phyloP scores from a whole-genome alignment of 2,113 vertebrate species.

The Clarias magur region DNA sequence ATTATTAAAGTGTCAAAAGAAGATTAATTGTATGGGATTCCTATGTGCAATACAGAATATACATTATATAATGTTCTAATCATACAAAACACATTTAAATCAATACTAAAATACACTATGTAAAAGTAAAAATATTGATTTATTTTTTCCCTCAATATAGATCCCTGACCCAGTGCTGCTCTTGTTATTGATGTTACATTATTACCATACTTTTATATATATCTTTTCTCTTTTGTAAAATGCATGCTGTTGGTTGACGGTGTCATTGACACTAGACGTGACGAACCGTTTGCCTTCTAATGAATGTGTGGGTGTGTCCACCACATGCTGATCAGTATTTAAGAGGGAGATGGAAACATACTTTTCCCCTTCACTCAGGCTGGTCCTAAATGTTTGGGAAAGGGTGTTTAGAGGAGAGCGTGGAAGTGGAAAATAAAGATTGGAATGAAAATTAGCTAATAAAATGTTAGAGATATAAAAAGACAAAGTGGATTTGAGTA shows the following conservation, averaged over 20 bases:
- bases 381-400: constrained; percentile 78
- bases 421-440: constrained; percentile 45
- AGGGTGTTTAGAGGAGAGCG: constrained; percentile 25
- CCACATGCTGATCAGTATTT: constrained; percentile 79
- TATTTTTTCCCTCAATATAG: constrained; percentile 73
- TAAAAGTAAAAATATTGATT: constrained; percentile 75
- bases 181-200: constrained; percentile 74
- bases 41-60: constrained; percentile 91
- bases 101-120: constrained; percentile 66
- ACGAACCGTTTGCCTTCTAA: constrained; percentile 71
- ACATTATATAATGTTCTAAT: constrained; percentile 74
- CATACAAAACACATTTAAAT: constrained; percentile 66
- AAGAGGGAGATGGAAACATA: constrained; percentile 53
- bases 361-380: constrained; percentile 81
- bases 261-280: constrained; percentile 75
- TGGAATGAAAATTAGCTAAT: constrained; percentile 46
- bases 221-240: constrained; percentile 61
- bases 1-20: constrained; percentile 59
- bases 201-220: constrained; percentile 59
- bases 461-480: constrained; percentile 45
- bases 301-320: constrained; percentile 76
- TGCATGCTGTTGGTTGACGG: constrained; percentile 72
- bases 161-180: constrained; percentile 89
- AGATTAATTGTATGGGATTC: constrained; percentile 74
- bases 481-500: constrained; percentile 33